Conservation (phyloP, 2,888 invertebrate species). For the Drymonia ruficornis region DNA sequence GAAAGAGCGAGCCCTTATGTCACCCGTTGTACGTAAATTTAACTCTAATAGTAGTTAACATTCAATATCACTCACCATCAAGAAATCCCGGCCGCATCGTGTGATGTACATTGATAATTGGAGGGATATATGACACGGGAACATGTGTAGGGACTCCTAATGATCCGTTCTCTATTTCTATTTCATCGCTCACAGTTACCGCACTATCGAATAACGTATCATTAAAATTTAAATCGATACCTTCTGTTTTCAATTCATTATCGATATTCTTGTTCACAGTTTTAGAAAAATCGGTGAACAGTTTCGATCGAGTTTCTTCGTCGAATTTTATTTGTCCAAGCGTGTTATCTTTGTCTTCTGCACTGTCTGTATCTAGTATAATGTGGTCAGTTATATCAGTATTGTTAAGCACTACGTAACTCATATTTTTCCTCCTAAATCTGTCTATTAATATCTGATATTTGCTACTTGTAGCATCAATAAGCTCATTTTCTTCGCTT, state of each 20-base stretch:
- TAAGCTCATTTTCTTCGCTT: slow-evolving; percentile 35
- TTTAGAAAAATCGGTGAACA: slow-evolving; percentile 72
- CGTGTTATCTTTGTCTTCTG: neutral
- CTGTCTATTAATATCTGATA: slow-evolving; percentile 64
- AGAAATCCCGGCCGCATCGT: slow-evolving; percentile 47
- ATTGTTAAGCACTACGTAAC: slow-evolving; percentile 58
- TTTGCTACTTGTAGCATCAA: slow-evolving; percentile 41
- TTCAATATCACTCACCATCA: slow-evolving; percentile 48
- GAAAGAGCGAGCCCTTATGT: too few relatives aligned
- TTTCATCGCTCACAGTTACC: slow-evolving; percentile 15
- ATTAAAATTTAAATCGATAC: slow-evolving; percentile 20
- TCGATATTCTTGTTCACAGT: slow-evolving; percentile 63
- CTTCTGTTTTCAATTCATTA: slow-evolving; percentile 21
- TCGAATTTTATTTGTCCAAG: slow-evolving; percentile 45
- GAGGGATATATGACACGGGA: slow-evolving; percentile 44
- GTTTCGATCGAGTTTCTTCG: slow-evolving; percentile 65
- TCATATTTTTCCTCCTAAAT: slow-evolving; percentile 62
- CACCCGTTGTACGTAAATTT: too few relatives aligned
- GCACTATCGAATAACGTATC: slow-evolving; percentile 16
- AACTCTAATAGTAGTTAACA: neutral
- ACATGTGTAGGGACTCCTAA: slow-evolving; percentile 39
- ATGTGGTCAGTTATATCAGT: neutral
- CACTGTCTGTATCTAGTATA: neutral
- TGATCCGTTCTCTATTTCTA: slow-evolving; percentile 39
- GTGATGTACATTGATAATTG: slow-evolving; percentile 44